A percentile compares a stretch with the other conserved stretches of the same genome.
Evolutionary conservation across 2,888 invertebrate species (phyloP).

Genomic region (Anthoptus insignis): DNA sequence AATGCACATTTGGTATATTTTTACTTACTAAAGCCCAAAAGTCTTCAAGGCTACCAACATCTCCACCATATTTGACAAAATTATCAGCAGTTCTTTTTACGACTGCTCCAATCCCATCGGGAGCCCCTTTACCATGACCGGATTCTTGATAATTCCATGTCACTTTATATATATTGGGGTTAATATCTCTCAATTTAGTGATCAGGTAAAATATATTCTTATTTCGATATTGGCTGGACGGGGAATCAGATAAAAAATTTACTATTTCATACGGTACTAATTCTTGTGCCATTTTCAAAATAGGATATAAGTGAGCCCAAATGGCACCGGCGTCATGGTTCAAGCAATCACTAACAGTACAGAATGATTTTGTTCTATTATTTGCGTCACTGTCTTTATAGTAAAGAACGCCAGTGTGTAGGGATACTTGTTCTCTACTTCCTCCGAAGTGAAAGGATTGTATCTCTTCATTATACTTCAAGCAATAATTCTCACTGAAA

Average conservation of each 20-base stretch:
- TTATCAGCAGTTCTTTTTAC: slow-evolving; percentile 31
- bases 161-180: neutral
- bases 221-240: slow-evolving; percentile 27
- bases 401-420: slow-evolving; percentile 41
- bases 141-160: slow-evolving; percentile 32
- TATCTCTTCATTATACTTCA: slow-evolving; percentile 27
- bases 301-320: slow-evolving; percentile 41
- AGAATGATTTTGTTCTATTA: slow-evolving; percentile 24
- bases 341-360: slow-evolving; percentile 39
- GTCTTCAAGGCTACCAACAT: neutral
- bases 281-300: slow-evolving; percentile 20
- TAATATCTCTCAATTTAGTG: neutral
- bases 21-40: slow-evolving; percentile 1
- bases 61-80: neutral
- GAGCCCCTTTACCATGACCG: slow-evolving; percentile 34
- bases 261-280: neutral
- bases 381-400: neutral
- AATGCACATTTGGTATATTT: slow-evolving; percentile 12
- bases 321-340: slow-evolving; percentile 39
- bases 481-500: slow-evolving; percentile 36
- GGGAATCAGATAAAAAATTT: slow-evolving; percentile 29
- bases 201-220: slow-evolving; percentile 25
- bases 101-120: slow-evolving; percentile 32
- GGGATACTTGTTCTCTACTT: slow-evolving; percentile 38
- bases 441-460: slow-evolving; percentile 43